phyloP scores from a whole-genome alignment of 2,797 vertebrate species.

The Onychomys leucogaster region DNA sequence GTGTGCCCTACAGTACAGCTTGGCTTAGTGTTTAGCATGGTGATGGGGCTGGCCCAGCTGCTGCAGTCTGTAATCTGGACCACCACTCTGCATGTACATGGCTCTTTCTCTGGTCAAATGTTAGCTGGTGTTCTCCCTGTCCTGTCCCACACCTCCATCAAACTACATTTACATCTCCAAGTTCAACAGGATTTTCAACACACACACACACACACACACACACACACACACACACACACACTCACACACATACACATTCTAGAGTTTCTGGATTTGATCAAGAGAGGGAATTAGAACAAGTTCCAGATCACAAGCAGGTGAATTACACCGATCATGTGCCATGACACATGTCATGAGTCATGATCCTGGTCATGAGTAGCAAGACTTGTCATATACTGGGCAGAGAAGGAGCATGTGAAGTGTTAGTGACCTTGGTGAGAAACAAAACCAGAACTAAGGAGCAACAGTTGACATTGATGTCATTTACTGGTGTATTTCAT shows the following conservation, averaged over 20 bases:
- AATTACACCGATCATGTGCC: not conserved
- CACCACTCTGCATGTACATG: accelerated
- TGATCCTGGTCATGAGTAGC: not conserved
- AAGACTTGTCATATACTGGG: not conserved
- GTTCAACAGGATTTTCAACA: not conserved
- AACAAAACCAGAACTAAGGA: not conserved
- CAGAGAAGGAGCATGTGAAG: constrained; percentile 25
- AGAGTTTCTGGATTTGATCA: not conserved
- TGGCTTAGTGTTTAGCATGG: not conserved
- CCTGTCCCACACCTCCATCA: not conserved
- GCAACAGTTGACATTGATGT: not conserved
- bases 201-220: not conserved
- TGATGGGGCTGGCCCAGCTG: accelerated
- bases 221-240: not conserved
- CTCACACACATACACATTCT: not conserved
- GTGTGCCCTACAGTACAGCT: not conserved
- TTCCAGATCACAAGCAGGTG: not conserved
- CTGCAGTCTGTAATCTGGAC: not conserved
- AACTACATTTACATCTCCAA: not conserved
- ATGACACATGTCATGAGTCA: not conserved
- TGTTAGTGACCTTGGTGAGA: not conserved
- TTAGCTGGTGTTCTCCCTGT: not conserved
- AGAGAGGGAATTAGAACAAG: constrained; percentile 39
- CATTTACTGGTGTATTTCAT: constrained; percentile 4
- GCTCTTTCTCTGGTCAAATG: not conserved